Percentiles rank a stretch among this genome's conserved stretches.
These are phyloP conservation scores for Oeneis ivallda DNA, from an alignment of 2,888 invertebrate species.

Conservation along the genomic window DNA sequence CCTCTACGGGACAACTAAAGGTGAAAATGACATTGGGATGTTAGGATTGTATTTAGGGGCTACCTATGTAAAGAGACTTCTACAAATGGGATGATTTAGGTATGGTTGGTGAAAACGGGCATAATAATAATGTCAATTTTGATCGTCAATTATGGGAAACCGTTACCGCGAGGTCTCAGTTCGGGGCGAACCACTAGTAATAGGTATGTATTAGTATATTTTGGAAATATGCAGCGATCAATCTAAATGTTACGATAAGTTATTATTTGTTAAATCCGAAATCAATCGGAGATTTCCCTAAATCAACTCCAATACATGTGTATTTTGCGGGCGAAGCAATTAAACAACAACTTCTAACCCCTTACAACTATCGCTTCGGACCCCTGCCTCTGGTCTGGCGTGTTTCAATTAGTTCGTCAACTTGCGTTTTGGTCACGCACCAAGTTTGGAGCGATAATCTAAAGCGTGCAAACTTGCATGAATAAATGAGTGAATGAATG, in stretches of 20 bases:
- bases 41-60: too few relatives aligned
- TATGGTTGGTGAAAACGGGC: too few relatives aligned
- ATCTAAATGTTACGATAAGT: not conserved
- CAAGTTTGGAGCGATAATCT: slow-evolving; percentile 26
- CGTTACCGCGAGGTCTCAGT: too few relatives aligned
- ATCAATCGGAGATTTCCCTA: slow-evolving; percentile 8
- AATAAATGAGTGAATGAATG: not conserved
- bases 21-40: too few relatives aligned
- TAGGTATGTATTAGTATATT: too few relatives aligned
- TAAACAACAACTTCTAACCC: slow-evolving; percentile 21
- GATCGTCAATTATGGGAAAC: too few relatives aligned
- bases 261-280: not conserved
- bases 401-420: slow-evolving; percentile 58
- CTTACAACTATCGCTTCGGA: slow-evolving; percentile 14
- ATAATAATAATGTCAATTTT: too few relatives aligned
- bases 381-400: slow-evolving; percentile 34
- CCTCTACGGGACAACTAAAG: too few relatives aligned
- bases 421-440: slow-evolving; percentile 47
- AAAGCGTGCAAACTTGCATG: slow-evolving; percentile 24
- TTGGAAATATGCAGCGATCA: too few relatives aligned
- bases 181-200: too few relatives aligned
- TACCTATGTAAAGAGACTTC: too few relatives aligned
- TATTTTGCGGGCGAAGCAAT: slow-evolving; percentile 20
- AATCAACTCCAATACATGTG: slow-evolving; percentile 18
- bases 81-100: too few relatives aligned